These are phyloP conservation scores for Eurystomus gularis DNA, from an alignment of 2,113 vertebrate species.

Conservation along the genomic window DNA sequence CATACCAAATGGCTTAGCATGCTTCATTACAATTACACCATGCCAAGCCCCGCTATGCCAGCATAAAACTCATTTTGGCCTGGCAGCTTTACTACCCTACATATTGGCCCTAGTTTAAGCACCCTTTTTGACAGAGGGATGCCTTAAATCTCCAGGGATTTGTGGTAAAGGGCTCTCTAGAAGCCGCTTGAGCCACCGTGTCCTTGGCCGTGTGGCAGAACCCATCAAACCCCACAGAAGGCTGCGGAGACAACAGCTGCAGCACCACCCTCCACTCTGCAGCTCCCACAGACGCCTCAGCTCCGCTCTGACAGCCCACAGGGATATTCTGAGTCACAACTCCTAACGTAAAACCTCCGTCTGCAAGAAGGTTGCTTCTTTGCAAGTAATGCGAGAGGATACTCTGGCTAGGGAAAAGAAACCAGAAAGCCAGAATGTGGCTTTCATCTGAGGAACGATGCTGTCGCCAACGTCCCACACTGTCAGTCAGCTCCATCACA, in stretches of 20 bases:
- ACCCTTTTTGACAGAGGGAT: not conserved
- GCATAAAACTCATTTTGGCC: not conserved
- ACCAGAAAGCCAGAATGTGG: not conserved
- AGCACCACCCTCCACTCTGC: not conserved
- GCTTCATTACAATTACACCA: too few species aligned
- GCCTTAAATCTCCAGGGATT: not conserved
- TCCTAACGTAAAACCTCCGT: not conserved
- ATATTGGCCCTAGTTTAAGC: too few species aligned
- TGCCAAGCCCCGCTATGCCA: not conserved
- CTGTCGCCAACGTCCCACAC: not conserved
- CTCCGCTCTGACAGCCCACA: not conserved
- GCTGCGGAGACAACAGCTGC: not conserved
- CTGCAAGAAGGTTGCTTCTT: not conserved
- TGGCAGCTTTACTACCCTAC: not conserved
- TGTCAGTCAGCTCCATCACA: not conserved
- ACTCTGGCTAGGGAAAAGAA: not conserved
- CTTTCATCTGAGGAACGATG: not conserved
- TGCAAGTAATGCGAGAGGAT: not conserved
- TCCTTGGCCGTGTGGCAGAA: not conserved
- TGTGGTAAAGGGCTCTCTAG: not conserved
- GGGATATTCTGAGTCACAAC: not conserved
- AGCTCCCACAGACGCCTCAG: not conserved
- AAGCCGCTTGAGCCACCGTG: fast-evolving
- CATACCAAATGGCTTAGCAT: fast-evolving
- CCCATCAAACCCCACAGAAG: not conserved